Base-by-base conservation (phyloP, 2,797 vertebrate species). In the Nyctibius grandis region DNA sequence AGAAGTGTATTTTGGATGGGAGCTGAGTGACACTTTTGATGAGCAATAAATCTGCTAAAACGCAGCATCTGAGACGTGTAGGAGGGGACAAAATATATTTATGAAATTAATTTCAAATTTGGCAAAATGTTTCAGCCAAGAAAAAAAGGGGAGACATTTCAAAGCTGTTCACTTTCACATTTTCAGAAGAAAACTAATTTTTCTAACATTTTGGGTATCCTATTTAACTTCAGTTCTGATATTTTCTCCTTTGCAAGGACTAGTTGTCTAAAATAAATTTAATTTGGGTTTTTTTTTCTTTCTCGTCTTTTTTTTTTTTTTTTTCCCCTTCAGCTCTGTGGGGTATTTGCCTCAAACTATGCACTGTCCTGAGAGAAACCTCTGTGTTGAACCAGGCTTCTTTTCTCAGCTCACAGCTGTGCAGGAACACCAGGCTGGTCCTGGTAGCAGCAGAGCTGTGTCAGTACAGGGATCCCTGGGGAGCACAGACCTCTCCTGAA, bases 31-130 rank as follows among this genome's bases (percentile, higher is more conserved):
- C 60, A 57, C 59, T 89, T 80, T 40, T 75, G 73, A 95, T 57
- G 68, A 75, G 77, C n/a, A 40, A 75, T 73, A 64, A 87, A 93
- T 91, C 64, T 76, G 21, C 10, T 74, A 21, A 54, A 77, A 77
- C 67, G 61, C 44, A 11, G 1, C 4, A 1, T 65, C n/a, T 44
- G 54, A 68, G 64, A 50, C 0, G 1, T 2, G 17, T 65, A 34
- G 51, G 51, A 91, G 18, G 80, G 44, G 34, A 45, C 16, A 56
- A 83, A 86, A 64, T 10, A 21, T 4, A 38, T 63, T n/a, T 72
- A 33, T 33, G 40, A 60, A 83, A 92, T 38, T 42, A 3, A 64
- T 77, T 88, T 80, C 1, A 19, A 51, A 44, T 45, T 75, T 51
- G 64, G 56, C 14, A 60, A 79, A 51, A 54, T 31, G 11, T 56